phyloP scores from a whole-genome alignment of 2,888 invertebrate species.

The Polietes domitor region DNA sequence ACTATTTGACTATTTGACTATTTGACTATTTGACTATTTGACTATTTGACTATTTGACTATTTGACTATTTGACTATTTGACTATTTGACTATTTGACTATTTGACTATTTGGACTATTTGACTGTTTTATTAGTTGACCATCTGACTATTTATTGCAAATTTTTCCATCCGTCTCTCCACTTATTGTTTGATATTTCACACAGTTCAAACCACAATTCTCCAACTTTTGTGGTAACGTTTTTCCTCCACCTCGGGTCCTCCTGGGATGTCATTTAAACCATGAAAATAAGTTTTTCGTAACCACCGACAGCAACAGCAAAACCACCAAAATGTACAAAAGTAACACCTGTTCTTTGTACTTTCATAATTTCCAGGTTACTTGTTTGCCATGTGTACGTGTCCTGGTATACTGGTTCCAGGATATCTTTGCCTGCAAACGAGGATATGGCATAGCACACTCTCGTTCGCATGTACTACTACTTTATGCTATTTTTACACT shows the following conservation, averaged over 20 bases:
- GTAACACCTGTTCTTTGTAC: conserved; percentile 51
- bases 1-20: no score
- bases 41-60: no score
- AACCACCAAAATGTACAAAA: conserved; percentile 35
- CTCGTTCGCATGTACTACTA: neutral
- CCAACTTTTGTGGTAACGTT: neutral
- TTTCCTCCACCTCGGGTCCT: neutral
- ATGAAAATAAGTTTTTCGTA: neutral
- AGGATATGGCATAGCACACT: neutral
- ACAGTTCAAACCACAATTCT: neutral
- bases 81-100: no score
- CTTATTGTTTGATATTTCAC: no score
- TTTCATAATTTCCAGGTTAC: conserved; percentile 34
- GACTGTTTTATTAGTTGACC: no score
- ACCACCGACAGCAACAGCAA: neutral
- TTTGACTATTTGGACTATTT: no score
- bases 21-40: no score
- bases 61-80: no score
- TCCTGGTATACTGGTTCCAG: conserved; percentile 10
- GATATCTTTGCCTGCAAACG: neutral
- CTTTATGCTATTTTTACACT: conserved; percentile 21
- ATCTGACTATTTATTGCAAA: no score
- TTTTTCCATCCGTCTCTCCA: no score
- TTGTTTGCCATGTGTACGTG: conserved; percentile 48
- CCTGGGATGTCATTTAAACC: conserved; percentile 1